Conservation (phyloP, 2,888 invertebrate genomes). For the Unio delphinus region DNA sequence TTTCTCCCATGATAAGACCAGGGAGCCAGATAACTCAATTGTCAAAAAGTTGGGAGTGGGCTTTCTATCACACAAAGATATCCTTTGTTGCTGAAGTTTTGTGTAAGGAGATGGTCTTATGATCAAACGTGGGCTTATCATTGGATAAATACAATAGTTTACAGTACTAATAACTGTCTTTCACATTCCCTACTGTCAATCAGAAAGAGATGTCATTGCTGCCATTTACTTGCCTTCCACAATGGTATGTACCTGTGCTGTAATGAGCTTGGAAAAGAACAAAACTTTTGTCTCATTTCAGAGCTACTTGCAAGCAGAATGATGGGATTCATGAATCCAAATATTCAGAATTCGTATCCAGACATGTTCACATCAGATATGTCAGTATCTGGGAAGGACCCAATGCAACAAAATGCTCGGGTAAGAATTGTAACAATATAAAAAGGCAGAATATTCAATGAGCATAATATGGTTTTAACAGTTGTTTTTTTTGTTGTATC, state of each 20-base stretch:
- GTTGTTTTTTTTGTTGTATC: background rate
- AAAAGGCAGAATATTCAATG: background rate
- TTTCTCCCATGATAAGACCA: too few relatives aligned
- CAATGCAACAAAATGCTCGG: slow-evolving; percentile 31
- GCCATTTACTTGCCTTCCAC: too few relatives aligned
- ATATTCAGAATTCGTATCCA: slow-evolving; percentile 41
- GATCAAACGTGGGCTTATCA: too few relatives aligned
- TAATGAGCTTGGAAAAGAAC: background rate
- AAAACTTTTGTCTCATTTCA: slow-evolving; percentile 13
- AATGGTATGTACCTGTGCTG: background rate
- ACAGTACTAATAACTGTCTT: too few relatives aligned
- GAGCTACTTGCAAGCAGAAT: slow-evolving; percentile 47
- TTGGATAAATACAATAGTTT: background rate
- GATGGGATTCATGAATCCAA: slow-evolving; percentile 49
- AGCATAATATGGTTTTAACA: background rate
- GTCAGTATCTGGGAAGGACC: slow-evolving; percentile 20
- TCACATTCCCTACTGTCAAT: too few relatives aligned
- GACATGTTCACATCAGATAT: slow-evolving; percentile 31
- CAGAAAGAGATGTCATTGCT: too few relatives aligned
- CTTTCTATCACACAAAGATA: background rate
- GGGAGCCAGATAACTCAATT: too few relatives aligned
- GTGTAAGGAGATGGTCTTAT: background rate
- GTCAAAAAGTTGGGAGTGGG: too few relatives aligned
- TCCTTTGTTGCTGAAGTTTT: background rate
- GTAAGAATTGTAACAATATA: slow-evolving; percentile 11